These are phyloP conservation scores for Selene dorsalis DNA, from an alignment of 2,797 vertebrate species.

Conservation along the genomic window DNA sequence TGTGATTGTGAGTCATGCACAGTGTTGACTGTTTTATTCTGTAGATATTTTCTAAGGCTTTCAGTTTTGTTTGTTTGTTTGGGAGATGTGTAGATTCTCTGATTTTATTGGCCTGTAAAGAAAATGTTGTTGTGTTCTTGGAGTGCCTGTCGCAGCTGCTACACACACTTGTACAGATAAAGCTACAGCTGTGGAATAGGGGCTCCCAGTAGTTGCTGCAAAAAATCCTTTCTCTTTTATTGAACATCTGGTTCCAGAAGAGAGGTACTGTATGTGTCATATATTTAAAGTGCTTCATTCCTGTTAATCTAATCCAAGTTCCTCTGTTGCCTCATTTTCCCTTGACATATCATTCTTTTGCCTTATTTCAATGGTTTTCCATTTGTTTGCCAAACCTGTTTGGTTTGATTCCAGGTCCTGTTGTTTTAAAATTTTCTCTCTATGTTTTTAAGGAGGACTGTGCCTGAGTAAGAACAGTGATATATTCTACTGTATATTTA, in stretches of 20 bases:
- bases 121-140: conserved; percentile 58
- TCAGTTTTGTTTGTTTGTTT: conserved; percentile 48
- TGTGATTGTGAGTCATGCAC: conserved; percentile 65
- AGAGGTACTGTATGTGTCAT: conserved; percentile 63
- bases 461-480: conserved; percentile 79
- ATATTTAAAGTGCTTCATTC: conserved; percentile 69
- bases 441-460: conserved; percentile 73
- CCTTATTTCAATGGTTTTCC: conserved; percentile 63
- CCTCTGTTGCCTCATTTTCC: conserved; percentile 71
- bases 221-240: conserved; percentile 57
- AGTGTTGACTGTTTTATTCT: conserved; percentile 66
- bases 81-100: conserved; percentile 56
- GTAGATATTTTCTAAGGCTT: conserved; percentile 78
- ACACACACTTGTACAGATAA: conserved; percentile 69
- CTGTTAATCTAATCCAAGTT: conserved; percentile 48
- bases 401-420: conserved; percentile 50
- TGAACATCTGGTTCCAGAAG: conserved; percentile 56
- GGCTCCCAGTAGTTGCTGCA: conserved; percentile 77
- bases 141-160: conserved; percentile 78
- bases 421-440: conserved; percentile 46
- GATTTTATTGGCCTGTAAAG: conserved; percentile 65
- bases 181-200: conserved; percentile 62
- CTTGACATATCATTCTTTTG: conserved; percentile 54
- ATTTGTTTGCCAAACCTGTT: conserved; percentile 72
- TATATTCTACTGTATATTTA: conserved; percentile 79